Base-by-base conservation (phyloP, 1,140 invertebrate species). In the Magallana ariakensis region DNA sequence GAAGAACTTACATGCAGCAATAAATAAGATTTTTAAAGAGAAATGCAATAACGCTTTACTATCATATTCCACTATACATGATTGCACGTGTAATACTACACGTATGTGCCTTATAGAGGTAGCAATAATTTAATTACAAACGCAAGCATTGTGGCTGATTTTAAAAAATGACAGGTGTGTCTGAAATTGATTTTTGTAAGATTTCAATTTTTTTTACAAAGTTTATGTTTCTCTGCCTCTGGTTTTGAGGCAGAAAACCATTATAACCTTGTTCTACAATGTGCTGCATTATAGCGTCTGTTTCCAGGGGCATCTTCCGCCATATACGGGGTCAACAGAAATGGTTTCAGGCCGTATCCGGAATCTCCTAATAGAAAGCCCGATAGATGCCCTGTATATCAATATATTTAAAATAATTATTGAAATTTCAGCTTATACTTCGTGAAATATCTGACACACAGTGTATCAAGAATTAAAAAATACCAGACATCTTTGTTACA, bases 351-450 rank as follows among this genome's bases (percentile, higher is more conserved):
- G 13, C 81, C 22, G 60, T 87, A 87, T 7, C 62, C 86, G 7
- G 82, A 80, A n/a, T 87, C 83, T 7, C 86, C 86, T 60, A 87
- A 26, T 58, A 87, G 16, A 16, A 87, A 10, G n/a, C 86, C 86
- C 15, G 82, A 16, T n/a, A 83, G 62, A 9, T 33, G 33, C 55
- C 86, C 86, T 87, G 81, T 16, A 3, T 33, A 33, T 33, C 33
- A 33, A 33, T 33, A 33, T 33, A 33, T 33, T 33, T 33, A 56
- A 81, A 81, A 70, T 70, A 80, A 19, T 19, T 26, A 26, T 33
- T 1, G 33, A 33, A 33, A 33, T 33, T 33, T 33, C 33, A 33
- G 33, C 4, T 33, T 33, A 4, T 33, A 33, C 33, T 3, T 33
- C 33, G 33, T 33, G 33, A 33, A 33, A 33, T 33, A 33, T 33